Evolutionary conservation across 2,113 vertebrate species (phyloP), one percentile per base, ranked within the genome.

Genomic region (Gavialis gangeticus): DNA sequence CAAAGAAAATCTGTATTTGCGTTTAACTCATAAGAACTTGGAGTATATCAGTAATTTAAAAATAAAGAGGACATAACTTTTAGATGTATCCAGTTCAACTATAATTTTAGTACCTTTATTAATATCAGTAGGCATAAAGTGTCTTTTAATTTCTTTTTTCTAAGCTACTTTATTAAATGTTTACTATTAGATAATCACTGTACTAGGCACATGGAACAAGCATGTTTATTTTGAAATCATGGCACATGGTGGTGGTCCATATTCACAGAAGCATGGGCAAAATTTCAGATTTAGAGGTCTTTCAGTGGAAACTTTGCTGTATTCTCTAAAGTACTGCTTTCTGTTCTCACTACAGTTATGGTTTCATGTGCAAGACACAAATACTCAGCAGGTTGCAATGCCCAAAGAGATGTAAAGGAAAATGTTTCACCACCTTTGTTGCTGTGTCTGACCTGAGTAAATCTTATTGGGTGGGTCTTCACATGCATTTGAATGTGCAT

Each of bases 1-100:
- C 97, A 93, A 88, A 97, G 94, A 96, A 94, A 96, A 98, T 89
- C 82, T 97, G 87, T 95, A 96, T 93, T 95, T 92, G 84, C 81
- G 89, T 96, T 96, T 92, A 91, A 94, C 91, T 90, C 55, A 17
- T 46, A 46, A 46, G 46, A 91, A 93, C 95, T 91, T 56, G 76
- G 93, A 93, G 90, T 92, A 95, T 94, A 95, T 96, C 96, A 97
- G 95, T 97, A 97, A 95, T 46, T 71, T 73, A 24, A 24, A 73
- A 46, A 73, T 73, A 95, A 87, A 93, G 91, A 93, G 90, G 94
- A 93, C 84, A 86, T 75, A 92, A 82, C 93, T 97, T 97, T 96
- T 96, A 91, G 91, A 96, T 92, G 95, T 94, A 95, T 91, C 89
- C 90, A 89, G 88, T 95, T 94, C 95, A 94, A 95, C 96, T 96